phyloP scores from a whole-genome alignment of 2,888 invertebrate species.

The Suillia variegata region DNA sequence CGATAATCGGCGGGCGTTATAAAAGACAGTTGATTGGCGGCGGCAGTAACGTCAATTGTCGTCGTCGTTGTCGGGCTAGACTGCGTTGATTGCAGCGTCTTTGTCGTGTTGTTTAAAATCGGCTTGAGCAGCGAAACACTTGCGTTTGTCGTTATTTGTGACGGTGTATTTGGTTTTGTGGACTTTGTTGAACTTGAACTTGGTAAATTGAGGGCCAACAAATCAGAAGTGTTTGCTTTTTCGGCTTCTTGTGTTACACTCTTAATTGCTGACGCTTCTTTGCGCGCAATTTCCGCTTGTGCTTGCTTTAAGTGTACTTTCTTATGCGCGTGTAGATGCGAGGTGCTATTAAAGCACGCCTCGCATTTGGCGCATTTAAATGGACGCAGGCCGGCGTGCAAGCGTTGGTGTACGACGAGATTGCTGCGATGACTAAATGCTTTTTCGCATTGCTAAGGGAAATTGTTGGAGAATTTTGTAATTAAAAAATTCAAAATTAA shows the following conservation, averaged over 20 bases:
- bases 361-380: constrained; percentile 19
- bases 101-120: constrained; percentile 8
- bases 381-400: constrained; percentile 72
- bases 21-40: no score
- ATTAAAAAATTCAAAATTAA: neutral
- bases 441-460: constrained; percentile 70
- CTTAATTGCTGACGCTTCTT: no score
- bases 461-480: constrained; percentile 61
- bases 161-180: neutral
- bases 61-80: neutral
- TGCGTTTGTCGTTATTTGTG: neutral
- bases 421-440: constrained; percentile 80
- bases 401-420: constrained; percentile 75
- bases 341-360: constrained; percentile 11
- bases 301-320: constrained; percentile 17
- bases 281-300: neutral
- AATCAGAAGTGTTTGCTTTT: neutral
- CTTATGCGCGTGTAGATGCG: constrained; percentile 19
- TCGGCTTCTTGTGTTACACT: neutral
- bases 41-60: no score
- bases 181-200: no score
- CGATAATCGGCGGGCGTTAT: constrained; percentile 11
- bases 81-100: constrained; percentile 21
- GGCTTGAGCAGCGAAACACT: neutral
- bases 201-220: no score